Evolutionary conservation across 2,113 vertebrate species (phyloP).

Genomic region (Paradoxurus hermaphroditus): DNA sequence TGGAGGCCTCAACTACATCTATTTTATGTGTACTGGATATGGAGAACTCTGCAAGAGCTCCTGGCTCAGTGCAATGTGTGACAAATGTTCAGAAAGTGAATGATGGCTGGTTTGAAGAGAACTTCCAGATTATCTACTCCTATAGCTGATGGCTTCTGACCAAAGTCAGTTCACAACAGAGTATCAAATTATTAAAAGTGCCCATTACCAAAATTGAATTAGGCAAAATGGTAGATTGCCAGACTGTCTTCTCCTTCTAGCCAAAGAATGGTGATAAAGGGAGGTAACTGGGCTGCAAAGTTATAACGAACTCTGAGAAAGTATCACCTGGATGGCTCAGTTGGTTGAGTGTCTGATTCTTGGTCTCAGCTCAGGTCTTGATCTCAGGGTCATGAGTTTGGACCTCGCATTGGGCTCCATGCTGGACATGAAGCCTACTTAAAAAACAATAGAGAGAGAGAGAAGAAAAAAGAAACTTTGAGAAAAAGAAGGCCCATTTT

Average conservation of each 20-base stretch:
- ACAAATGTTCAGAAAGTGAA: neutral
- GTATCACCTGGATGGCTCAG: neutral
- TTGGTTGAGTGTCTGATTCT: neutral
- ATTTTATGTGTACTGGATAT: neutral
- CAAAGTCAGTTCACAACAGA: neutral
- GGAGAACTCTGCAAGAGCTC: neutral
- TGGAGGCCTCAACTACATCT: too few relatives aligned
- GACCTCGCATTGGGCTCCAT: neutral
- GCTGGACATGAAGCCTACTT: neutral
- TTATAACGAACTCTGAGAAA: neutral
- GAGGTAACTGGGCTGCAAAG: neutral
- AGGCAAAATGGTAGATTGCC: neutral
- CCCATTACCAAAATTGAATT: neutral
- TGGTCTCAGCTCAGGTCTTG: neutral
- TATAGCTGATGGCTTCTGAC: neutral
- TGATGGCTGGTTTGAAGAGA: neutral
- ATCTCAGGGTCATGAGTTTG: neutral
- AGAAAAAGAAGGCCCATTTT: neutral
- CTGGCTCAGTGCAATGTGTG: neutral
- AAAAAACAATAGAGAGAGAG: too few relatives aligned
- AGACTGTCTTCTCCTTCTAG: neutral
- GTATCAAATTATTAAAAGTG: neutral
- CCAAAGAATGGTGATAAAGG: neutral
- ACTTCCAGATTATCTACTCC: neutral
- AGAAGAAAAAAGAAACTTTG: neutral